These are phyloP conservation scores for Anagrus nilaparvatae DNA, from an alignment of 1,140 invertebrate genomes.

Conservation along the genomic window DNA sequence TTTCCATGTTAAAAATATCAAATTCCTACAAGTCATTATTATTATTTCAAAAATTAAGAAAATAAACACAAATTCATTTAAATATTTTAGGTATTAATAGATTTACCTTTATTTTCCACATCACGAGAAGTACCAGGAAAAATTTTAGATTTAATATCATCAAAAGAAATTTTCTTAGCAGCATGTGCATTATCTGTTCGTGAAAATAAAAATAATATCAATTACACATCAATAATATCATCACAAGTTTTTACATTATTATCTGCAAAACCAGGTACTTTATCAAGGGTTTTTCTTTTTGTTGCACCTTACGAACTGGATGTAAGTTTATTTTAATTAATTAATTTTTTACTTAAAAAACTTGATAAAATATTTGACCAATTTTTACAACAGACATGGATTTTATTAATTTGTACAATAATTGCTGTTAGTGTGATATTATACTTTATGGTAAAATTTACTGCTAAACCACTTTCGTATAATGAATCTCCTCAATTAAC, in stretches of 20 bases:
- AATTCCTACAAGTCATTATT: too few relatives aligned
- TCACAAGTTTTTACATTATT: constrained; percentile 71
- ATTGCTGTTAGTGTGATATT: constrained; percentile 67
- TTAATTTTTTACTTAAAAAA: constrained; percentile 1
- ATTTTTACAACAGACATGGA: constrained; percentile 66
- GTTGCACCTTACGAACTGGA: constrained; percentile 71
- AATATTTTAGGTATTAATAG: too few relatives aligned
- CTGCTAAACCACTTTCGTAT: constrained; percentile 44
- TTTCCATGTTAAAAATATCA: too few relatives aligned
- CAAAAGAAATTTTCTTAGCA: constrained; percentile 53
- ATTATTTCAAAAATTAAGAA: too few relatives aligned
- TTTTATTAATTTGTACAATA: constrained; percentile 59
- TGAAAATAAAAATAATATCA: constrained; percentile 53
- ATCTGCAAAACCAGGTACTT: constrained; percentile 59
- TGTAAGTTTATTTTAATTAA: constrained; percentile 38
- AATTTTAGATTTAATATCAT: constrained; percentile 34
- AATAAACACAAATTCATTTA: too few relatives aligned
- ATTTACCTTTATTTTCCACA: too few relatives aligned
- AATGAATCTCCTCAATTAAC: constrained; percentile 21
- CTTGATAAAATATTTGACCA: background rate
- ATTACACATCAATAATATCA: constrained; percentile 70
- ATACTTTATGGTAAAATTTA: constrained; percentile 62
- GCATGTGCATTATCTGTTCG: constrained; percentile 63
- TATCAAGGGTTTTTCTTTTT: constrained; percentile 72
- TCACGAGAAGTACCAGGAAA: constrained; percentile 31